These are phyloP conservation scores for Paelopatides confundens DNA, from an alignment of 53 echinoderm and acorn worm genomes.

Conservation along the genomic window DNA sequence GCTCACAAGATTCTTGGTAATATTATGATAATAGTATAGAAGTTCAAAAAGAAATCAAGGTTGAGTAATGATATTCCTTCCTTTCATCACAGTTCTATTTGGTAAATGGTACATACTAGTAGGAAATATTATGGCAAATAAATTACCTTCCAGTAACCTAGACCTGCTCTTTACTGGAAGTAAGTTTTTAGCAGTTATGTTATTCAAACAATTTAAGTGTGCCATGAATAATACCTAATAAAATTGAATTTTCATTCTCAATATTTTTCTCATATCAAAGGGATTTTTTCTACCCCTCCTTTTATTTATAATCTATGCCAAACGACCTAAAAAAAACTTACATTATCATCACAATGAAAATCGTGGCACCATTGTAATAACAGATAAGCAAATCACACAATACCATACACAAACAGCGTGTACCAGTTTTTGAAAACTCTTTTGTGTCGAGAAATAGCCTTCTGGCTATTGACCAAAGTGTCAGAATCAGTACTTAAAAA, in stretches of 20 bases:
- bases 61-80: neutral
- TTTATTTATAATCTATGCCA: neutral
- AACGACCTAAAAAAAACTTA: conserved; percentile 8
- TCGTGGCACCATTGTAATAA: conserved; percentile 35
- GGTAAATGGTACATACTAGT: neutral
- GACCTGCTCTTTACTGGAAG: neutral
- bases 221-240: neutral
- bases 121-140: conserved; percentile 24
- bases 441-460: neutral
- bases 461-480: conserved; percentile 28
- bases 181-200: neutral
- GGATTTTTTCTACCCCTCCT: neutral
- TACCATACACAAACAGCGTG: conserved; percentile 13
- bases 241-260: neutral
- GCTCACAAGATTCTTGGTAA: neutral
- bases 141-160: neutral
- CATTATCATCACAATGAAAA: conserved; percentile 3
- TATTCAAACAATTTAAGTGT: neutral
- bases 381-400: conserved; percentile 21
- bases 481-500: too few relatives aligned
- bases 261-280: neutral
- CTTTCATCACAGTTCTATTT: neutral
- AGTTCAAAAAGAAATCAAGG: neutral
- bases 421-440: conserved; percentile 18
- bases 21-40: neutral